phyloP scores from a whole-genome alignment of 2,113 vertebrate species.

The Oxyura jamaicensis region DNA sequence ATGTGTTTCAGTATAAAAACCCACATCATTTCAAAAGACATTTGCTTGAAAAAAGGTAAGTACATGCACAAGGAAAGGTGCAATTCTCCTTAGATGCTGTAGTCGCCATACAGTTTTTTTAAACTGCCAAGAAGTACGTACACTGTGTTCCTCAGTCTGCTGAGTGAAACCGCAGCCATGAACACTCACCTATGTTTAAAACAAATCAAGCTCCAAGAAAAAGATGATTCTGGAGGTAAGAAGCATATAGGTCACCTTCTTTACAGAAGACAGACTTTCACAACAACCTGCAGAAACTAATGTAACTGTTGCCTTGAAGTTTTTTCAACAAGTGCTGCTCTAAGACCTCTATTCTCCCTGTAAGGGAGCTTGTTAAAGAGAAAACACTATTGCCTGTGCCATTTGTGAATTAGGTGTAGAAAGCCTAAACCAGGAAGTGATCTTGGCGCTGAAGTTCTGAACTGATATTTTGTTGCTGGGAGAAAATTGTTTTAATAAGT shows the following conservation, averaged over 20 bases:
- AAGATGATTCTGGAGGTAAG: background rate
- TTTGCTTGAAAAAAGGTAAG: too few relatives aligned
- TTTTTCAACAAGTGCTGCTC: background rate
- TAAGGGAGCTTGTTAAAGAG: background rate
- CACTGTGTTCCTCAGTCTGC: background rate
- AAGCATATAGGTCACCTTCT: background rate
- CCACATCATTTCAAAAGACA: background rate
- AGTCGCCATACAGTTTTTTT: background rate
- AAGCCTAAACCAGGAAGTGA: background rate
- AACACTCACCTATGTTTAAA: fast-evolving
- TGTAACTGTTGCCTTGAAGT: background rate
- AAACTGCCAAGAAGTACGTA: fast-evolving
- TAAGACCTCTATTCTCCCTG: background rate
- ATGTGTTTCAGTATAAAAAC: background rate
- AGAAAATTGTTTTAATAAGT: background rate
- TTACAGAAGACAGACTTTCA: background rate
- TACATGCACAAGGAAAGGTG: background rate
- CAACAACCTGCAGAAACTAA: background rate
- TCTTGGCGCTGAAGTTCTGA: background rate
- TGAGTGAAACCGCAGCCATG: background rate
- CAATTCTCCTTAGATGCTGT: background rate
- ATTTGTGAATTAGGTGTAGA: fast-evolving
- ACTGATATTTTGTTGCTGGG: background rate
- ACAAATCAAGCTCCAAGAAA: background rate
- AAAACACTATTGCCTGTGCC: too few relatives aligned